Percentiles rank a stretch among this genome's conserved stretches.
These are phyloP conservation scores for Bradypus variegatus DNA, from an alignment of 2,797 vertebrate species.

Conservation along the genomic window DNA sequence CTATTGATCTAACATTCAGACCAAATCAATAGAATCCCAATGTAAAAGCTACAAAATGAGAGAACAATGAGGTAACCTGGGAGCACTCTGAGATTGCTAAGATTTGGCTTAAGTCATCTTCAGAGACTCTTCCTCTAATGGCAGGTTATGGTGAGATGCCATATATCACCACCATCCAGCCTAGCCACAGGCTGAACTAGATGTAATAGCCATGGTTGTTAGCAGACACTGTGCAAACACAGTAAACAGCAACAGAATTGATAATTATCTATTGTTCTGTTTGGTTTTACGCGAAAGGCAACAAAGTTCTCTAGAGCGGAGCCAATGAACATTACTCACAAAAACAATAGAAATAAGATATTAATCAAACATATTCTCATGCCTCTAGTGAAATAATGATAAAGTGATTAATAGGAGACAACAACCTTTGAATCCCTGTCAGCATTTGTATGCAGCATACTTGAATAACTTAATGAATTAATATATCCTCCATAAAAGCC, in stretches of 20 bases:
- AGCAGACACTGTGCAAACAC: neutral
- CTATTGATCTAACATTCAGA: neutral
- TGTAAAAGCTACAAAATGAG: neutral
- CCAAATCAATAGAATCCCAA: neutral
- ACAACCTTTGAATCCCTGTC: constrained; percentile 50
- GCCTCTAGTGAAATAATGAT: constrained; percentile 47
- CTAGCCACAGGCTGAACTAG: neutral
- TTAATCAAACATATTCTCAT: constrained; percentile 57
- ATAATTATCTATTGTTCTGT: constrained; percentile 24
- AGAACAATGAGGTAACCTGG: neutral
- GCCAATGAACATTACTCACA: constrained; percentile 44
- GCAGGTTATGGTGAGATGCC: neutral
- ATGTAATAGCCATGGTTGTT: neutral
- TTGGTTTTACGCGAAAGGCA: constrained; percentile 32
- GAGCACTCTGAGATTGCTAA: neutral
- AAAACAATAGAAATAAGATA: constrained; percentile 56
- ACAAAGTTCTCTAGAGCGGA: constrained; percentile 41
- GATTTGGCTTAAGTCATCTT: neutral
- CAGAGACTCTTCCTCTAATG: neutral
- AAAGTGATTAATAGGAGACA: constrained; percentile 59
- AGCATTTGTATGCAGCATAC: constrained; percentile 55
- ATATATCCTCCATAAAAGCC: constrained; percentile 43
- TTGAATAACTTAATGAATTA: constrained; percentile 56
- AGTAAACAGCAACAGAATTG: neutral
- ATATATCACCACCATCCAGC: neutral